Base-by-base conservation (phyloP, 2,113 vertebrate species). In the Gobius niger region DNA sequence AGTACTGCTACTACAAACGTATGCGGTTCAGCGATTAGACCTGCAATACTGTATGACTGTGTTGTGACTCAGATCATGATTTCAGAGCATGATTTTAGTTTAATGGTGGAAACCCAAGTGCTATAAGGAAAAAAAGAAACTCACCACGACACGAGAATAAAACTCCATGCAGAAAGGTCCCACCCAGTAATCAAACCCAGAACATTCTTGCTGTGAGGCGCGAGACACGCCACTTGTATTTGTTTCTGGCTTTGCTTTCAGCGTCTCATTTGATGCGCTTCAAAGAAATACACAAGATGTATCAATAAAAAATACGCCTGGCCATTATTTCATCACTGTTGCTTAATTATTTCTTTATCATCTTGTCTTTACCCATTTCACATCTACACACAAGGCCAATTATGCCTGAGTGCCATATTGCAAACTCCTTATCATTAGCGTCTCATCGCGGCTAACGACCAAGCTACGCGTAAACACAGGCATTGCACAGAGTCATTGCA, bases 371-470 rank as follows among this genome's bases (percentile, higher is more conserved):
- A 24, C 15, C 59, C 67, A 60, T 57, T 76, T 78, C 85, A 19
- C 52, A 49, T 34, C 41, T 53, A 73, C 72, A 88, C 85, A 76
- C 78, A 80, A 84, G 81, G 78, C 78, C 75, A 68, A 89, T 89
- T 83, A 87, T 73, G 72, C 72, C 34, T 18, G 53, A 69, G 72
- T 42, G 63, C 88, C 90, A 91, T 91, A 91, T 91, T 91, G 90
- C 85, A 90, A 91, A 91, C 84, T 88, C 85, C 88, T 87, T 84
- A 82, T 90, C 85, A 83, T 89, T 90, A 89, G 75, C 9, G 8
- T 77, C 82, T 73, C 81, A 81, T 89, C 80, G 75, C n/a, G 24
- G 81, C 82, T 91, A 90, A 90, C 66, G 87, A 86, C 71, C 65
- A 15, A 65, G 60, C 78, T 65, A 85, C 76, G 85, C 83, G 90